phyloP scores from a whole-genome alignment of 1,140 invertebrate species.

The Panagrolaimus sp. region DNA sequence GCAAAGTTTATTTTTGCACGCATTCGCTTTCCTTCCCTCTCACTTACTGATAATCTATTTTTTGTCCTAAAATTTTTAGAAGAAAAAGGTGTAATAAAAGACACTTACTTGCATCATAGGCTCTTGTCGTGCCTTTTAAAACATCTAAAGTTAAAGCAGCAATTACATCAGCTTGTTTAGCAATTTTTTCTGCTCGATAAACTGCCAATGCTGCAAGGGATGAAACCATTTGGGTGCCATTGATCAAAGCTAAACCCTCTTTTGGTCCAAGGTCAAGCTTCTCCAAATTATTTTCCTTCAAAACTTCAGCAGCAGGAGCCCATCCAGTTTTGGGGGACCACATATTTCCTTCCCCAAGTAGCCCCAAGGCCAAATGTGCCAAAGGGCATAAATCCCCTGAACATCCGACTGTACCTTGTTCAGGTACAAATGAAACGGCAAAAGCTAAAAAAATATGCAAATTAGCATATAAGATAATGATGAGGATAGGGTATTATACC shows the following conservation, averaged over 20 bases:
- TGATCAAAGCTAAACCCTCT: slow-evolving; percentile 72
- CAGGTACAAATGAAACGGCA: slow-evolving; percentile 71
- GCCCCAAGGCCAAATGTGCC: slow-evolving; percentile 66
- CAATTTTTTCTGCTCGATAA: slow-evolving; percentile 67
- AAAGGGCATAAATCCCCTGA: slow-evolving; percentile 71
- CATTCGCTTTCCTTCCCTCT: too few relatives aligned
- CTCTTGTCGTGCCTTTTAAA: slow-evolving; percentile 70
- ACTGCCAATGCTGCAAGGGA: slow-evolving; percentile 68
- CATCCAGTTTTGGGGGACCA: slow-evolving; percentile 72
- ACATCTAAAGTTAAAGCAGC: slow-evolving; percentile 71
- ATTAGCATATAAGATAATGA: neutral
- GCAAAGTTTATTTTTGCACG: neutral
- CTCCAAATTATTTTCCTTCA: slow-evolving; percentile 66
- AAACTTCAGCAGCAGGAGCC: slow-evolving; percentile 67
- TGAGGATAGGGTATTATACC: too few relatives aligned
- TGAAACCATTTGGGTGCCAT: slow-evolving; percentile 73
- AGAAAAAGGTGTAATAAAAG: neutral
- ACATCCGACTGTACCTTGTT: slow-evolving; percentile 72
- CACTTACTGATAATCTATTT: neutral
- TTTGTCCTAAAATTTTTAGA: too few relatives aligned
- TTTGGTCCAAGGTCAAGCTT: slow-evolving; percentile 68
- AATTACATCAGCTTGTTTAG: slow-evolving; percentile 70
- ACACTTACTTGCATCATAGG: slow-evolving; percentile 68
- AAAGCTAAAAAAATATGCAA: slow-evolving; percentile 62
- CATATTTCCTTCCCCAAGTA: slow-evolving; percentile 74